Evolutionary conservation across 2,113 vertebrate genomes (phyloP), one percentile per base, ranked within the genome.

Genomic region (Anas platyrhynchos): DNA sequence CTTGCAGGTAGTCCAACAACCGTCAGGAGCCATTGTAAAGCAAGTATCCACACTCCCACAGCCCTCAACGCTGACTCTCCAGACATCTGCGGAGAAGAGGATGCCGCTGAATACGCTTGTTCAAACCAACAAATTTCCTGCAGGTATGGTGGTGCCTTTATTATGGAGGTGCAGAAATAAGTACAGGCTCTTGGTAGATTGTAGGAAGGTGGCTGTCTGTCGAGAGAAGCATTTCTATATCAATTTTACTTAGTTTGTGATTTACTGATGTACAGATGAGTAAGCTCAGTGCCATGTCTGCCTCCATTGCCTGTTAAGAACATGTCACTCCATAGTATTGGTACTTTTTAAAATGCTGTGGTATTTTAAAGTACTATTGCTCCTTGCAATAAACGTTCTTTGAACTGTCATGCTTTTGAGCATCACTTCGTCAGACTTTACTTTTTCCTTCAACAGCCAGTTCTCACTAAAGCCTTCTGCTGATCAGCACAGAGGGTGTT

Each of bases 1-100:
- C 69, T 93, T 93, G 52, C 94, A 99, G 98, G 96, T 98, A 76
- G 98, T 98, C 78, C 98, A 98, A 13, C 98, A 98, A 46, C 93
- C 98, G 54, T 80, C 97, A 15, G 97, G 97, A 94, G 58, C 95
- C 13, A 16, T 95, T 86, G 84, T 97, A 44, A 98, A 98, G 92
- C 98, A 98, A 86, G 88, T 97, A 46, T 94, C 96, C 29, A 38
- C 95, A 0, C 61, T 96, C 81, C 71, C 97, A 1, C 92, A 92
- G 48, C 80, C 97, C 41, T 82, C 97, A 67, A 20, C 83, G 7
- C 83, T 97, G 95, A 94, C 97, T 62, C 62, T 98, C 50, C 98
- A 97, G 89, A 95, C 96, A 78, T 52, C 97, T 81, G 86, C 80
- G 80, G 97, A 96, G 88, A 97, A 97, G 5, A 96, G 88, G 65